Evolutionary conservation across 2,888 invertebrate genomes (phyloP), one percentile per base, ranked within the genome.

Genomic region (Acrobasis consociella): DNA sequence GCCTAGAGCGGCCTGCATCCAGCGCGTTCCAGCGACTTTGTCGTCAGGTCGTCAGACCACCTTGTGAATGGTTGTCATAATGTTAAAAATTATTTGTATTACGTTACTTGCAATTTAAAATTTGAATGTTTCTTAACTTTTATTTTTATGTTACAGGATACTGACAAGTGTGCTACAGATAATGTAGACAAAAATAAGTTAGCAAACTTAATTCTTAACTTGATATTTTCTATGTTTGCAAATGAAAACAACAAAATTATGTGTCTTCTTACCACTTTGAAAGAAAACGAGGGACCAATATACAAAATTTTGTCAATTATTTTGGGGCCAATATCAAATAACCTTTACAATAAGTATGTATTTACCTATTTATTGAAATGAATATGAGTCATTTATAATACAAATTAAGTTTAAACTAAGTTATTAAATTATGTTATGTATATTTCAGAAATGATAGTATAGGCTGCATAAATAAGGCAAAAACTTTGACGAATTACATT

Each of bases 311-410:
- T 82, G 3, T 58, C 15, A 5, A 64, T 79, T 38, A 42, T 86
- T 16, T 49, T 73, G 15, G 67, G 76, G 58, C 70, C 77, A 42
- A 60, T 68, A 17, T 70, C 83, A 52, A 65, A 71, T 62, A 64
- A 56, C 16, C 73, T 73, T 37, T 83, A 77, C 68, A 67, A 72
- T 63, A 78, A 74, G 86, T 86, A 76, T 52, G 67, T 66, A 17
- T 11, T 49, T 46, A 15, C 10, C 7, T n/a, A 13, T 46, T 13
- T 46, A 5, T n/a, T n/a, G n/a, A n/a, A 5, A 2, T 31, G 2
- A 5, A 31, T 31, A 22, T 22, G 1, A 31, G 7, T 31, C 7
- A 7, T 5, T 31, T 31, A 5, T 5, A 31, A 5, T 31, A 31
- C 31, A 31, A 31, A 46, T 1, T 1, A 1, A 11, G n/a, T 46